These are phyloP conservation scores for Sebastes vulpes DNA, from an alignment of 2,797 vertebrate species.

Conservation along the genomic window DNA sequence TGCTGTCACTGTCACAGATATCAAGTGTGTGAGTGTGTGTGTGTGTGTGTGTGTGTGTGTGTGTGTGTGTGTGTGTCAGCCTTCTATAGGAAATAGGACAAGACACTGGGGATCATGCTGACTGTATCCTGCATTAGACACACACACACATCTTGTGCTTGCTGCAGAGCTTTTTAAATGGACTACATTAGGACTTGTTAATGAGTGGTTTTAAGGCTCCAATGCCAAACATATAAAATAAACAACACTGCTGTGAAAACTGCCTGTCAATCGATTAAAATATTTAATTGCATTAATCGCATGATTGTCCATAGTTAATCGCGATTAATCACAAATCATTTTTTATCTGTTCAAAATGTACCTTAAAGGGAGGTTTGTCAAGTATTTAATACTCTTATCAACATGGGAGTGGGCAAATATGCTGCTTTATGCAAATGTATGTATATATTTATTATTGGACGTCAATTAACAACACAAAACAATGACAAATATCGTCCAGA, in stretches of 20 bases:
- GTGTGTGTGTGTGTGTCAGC: background rate
- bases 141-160: background rate
- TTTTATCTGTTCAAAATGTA: too few species aligned
- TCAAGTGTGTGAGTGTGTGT: background rate
- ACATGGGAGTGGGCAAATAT: too few species aligned
- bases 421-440: too few species aligned
- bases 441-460: too few species aligned
- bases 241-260: background rate
- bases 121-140: background rate
- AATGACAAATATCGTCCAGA: too few species aligned
- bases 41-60: background rate
- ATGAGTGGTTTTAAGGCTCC: background rate
- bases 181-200: background rate
- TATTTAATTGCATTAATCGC: too few species aligned
- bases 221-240: background rate
- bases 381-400: too few species aligned
- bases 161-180: background rate
- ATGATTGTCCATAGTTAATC: too few species aligned
- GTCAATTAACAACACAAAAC: too few species aligned
- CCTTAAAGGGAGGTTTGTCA: too few species aligned
- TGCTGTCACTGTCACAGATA: background rate
- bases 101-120: constrained; percentile 11
- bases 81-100: constrained; percentile 21
- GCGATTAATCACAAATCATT: too few species aligned
- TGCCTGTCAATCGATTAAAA: too few species aligned